Base-by-base conservation (phyloP, 2,888 invertebrate species). In the Eustalomyia histrio region DNA sequence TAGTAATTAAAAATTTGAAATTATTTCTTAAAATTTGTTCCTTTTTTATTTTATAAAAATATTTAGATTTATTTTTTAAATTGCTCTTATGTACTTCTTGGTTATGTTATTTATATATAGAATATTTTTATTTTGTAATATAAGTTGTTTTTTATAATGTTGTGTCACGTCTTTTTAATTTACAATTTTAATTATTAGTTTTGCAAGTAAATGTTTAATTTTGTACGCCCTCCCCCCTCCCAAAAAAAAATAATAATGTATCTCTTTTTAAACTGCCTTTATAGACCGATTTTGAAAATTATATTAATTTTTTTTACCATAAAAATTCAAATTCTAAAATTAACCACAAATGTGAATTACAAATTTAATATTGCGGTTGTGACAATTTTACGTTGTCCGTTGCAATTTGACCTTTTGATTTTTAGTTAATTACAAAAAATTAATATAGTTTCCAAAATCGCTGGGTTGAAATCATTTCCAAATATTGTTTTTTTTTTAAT, bases 181-280 rank as follows among this genome's bases (percentile, higher is more conserved):
- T 4, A 39, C 3, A 12, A 39, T 12, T 10, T 35, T 39, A 39
- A 2, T 1, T n/a, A n/a, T n/a, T 47, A 47, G n/a, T 0, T n/a
- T 47, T n/a, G 43, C n/a, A 47, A n/a, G n/a, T n/a, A 47, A 47
- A 5, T 47, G 14, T 47, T 14, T 43, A 1, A n/a, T 14, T 14
- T 47, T 47, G 3, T 47, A 39, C 2, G 10, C 7, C 1, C 10
- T 39, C 39, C 39, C 10, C 6, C 29, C 7, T 8, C 43, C 43
- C 5, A 47, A 47, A 47, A n/a, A 10, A 47, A n/a, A 14, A 10
- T 12, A 14, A n/a, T 21, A 3, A 47, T 14, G 24, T 57, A 57
- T 57, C 43, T 18, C 24, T n/a, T 4, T 47, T 21, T 61, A 47
- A 57, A 67, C 67, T 67, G 67, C 67, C 67, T 57, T 55, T 58